A percentile compares a stretch with the other conserved stretches of the same genome.
Conservation (phyloP, 2,888 invertebrate species). For the Volucella zonaria region DNA sequence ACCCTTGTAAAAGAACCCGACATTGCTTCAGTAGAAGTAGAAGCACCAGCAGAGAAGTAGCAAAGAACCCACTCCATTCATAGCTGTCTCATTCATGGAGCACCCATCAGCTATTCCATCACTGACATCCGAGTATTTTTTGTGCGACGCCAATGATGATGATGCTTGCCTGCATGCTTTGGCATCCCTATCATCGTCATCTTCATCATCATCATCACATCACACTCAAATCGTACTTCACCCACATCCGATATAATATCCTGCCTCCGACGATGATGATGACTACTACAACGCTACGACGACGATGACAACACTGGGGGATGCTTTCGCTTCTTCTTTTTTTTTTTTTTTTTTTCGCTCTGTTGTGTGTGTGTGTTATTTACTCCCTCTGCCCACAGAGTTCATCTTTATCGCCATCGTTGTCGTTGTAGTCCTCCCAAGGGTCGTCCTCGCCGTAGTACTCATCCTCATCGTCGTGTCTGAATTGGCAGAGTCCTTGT, state of each 20-base stretch:
- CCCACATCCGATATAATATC: conserved; percentile 74
- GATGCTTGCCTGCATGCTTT: conserved; percentile 64
- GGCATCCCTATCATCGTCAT: conserved; percentile 70
- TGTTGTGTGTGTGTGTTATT: conserved; percentile 28
- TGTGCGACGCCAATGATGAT: conserved; percentile 41
- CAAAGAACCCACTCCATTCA: conserved; percentile 5
- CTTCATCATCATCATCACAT: conserved; percentile 74
- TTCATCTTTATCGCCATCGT: conserved; percentile 69
- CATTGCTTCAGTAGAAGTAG: not conserved
- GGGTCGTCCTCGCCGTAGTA: conserved; percentile 53
- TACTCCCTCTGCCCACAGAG: conserved; percentile 50
- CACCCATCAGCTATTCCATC: conserved; percentile 53
- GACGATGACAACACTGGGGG: conserved; percentile 49
- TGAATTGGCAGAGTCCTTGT: conserved; percentile 72
- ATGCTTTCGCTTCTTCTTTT: conserved; percentile 49
- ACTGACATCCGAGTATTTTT: conserved; percentile 52
- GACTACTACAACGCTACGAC: not conserved
- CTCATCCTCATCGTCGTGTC: conserved; percentile 53
- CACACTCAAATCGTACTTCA: conserved; percentile 74
- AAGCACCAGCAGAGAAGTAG: conserved; percentile 6
- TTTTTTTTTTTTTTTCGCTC: conserved; percentile 26
- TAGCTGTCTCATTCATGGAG: conserved; percentile 24
- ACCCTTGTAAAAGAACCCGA: not conserved
- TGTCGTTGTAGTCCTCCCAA: conserved; percentile 60
- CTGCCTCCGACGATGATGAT: conserved; percentile 38